Conservation (phyloP, 2,113 vertebrate species). For the Dromaius novaehollandiae region DNA sequence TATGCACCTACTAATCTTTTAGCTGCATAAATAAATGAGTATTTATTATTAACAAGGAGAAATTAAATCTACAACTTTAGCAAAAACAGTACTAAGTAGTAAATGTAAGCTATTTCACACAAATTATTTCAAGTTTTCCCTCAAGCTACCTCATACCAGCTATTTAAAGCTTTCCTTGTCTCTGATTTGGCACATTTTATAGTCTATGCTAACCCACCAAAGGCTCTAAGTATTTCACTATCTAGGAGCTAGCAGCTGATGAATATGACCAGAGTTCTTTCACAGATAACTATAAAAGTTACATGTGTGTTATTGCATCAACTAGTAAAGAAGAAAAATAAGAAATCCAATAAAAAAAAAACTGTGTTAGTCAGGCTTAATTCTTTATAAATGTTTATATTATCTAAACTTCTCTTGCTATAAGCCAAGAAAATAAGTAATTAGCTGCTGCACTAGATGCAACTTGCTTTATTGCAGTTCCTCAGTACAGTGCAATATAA, state of each 20-base stretch:
- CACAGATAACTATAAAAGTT: slow-evolving; percentile 5
- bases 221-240: slow-evolving; percentile 9
- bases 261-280: slow-evolving; percentile 28
- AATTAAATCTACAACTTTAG: not conserved
- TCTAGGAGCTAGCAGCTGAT: not conserved
- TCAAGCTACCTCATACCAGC: not conserved
- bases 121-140: not conserved
- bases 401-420: not conserved
- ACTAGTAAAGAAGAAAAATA: not conserved
- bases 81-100: not conserved
- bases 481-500: not conserved
- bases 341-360: not conserved
- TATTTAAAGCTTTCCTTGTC: slow-evolving; percentile 1
- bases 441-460: not conserved
- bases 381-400: not conserved
- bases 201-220: not conserved
- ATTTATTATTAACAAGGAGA: not conserved
- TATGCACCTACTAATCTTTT: not conserved
- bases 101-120: slow-evolving; percentile 1
- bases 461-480: not conserved
- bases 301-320: not conserved
- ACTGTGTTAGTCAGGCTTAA: not conserved
- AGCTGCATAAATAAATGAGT: not conserved
- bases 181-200: slow-evolving; percentile 7
- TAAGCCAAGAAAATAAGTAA: not conserved